Evolutionary conservation across 2,888 invertebrate genomes (phyloP).

Genomic region (Leptopilina drosophilae): DNA sequence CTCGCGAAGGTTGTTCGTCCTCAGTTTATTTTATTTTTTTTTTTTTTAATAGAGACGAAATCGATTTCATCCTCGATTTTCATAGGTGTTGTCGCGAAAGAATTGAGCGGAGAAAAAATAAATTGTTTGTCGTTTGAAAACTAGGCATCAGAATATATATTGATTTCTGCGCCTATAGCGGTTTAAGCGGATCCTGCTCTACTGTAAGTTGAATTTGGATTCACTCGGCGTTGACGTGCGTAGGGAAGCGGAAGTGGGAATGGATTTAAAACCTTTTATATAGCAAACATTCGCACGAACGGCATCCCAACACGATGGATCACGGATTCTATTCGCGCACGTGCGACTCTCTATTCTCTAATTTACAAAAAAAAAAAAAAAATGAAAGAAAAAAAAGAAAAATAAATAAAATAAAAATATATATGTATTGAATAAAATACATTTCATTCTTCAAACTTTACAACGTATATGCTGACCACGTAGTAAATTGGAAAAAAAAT

Average conservation of each 20-base stretch:
- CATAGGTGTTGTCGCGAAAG: background rate
- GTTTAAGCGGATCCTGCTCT: constrained; percentile 18
- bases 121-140: constrained; percentile 24
- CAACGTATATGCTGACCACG: background rate
- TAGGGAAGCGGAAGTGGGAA: constrained; percentile 60
- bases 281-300: constrained; percentile 65
- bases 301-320: constrained; percentile 66
- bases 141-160: constrained; percentile 28
- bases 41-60: constrained; percentile 20
- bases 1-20: background rate
- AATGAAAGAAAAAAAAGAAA: too few relatives aligned
- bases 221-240: constrained; percentile 62
- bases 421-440: background rate
- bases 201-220: constrained; percentile 48
- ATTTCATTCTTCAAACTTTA: background rate
- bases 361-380: constrained; percentile 29
- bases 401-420: background rate
- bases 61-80: constrained; percentile 22
- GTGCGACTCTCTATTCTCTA: constrained; percentile 44
- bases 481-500: background rate
- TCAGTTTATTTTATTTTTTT: background rate
- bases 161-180: background rate
- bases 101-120: constrained; percentile 16
- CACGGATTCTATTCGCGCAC: constrained; percentile 57
- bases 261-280: constrained; percentile 58